phyloP scores from a whole-genome alignment of 2,113 vertebrate species.

The Pangasianodon gigas region DNA sequence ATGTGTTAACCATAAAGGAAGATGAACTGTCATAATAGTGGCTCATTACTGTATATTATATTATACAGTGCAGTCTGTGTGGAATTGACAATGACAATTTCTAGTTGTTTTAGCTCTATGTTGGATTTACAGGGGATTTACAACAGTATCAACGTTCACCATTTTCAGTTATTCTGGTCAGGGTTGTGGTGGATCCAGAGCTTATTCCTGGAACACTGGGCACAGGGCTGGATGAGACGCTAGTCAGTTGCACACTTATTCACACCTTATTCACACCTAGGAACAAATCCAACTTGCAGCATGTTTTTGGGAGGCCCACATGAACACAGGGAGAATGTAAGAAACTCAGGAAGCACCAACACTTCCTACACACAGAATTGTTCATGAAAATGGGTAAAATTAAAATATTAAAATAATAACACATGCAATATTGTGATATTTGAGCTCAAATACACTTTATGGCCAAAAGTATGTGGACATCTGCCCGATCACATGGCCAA shows the following conservation, averaged over 20 bases:
- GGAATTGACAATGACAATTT: background rate
- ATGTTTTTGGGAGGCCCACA: background rate
- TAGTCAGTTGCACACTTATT: background rate
- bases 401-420: background rate
- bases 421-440: background rate
- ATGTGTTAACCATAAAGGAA: background rate
- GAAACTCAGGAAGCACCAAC: background rate
- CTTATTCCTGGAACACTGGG: background rate
- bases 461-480: background rate
- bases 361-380: background rate
- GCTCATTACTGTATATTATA: background rate
- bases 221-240: background rate
- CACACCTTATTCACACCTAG: background rate
- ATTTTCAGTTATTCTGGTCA: background rate
- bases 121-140: background rate
- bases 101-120: background rate
- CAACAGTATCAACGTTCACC: background rate
- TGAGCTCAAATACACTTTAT: background rate
- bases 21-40: background rate
- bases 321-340: background rate
- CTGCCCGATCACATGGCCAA: background rate
- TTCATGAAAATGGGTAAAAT: background rate
- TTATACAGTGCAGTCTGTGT: background rate
- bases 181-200: background rate
- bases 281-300: background rate